Base-by-base conservation (phyloP, 1,140 invertebrate species). In the Hylaeus volcanicus region DNA sequence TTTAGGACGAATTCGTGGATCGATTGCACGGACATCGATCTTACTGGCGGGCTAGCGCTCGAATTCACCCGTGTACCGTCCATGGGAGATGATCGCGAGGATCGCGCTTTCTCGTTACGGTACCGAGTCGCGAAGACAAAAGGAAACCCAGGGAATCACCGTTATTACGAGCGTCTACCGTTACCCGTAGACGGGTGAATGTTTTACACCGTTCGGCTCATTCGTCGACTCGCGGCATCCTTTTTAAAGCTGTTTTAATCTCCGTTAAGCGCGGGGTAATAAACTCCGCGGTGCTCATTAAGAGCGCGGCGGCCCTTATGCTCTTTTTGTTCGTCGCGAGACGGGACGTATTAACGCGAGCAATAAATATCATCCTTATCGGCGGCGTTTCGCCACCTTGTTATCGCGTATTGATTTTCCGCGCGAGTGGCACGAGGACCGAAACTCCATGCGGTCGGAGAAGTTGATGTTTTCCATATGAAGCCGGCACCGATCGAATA, bases 381-480 rank as follows among this genome's bases (percentile, higher is more conserved):
- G 74, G 70, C 60, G 45, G 66, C 74, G 76, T 85, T 89, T 88
- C 83, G 66, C 71, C 85, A 84, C 83, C 83, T 87, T 86, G 83
- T 88, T 89, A 84, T 87, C 80, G 82, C 76, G 79, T 81, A 88
- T 89, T 68, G 88, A 88, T 88, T 86, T 88, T 88, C 77, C 41
- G 61, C 37, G 43, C 64, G 37, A 45, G 39, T 39, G 39, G 4
- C 8, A 55, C 55, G 56, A 45, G 45, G 58, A 37, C 56, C 45
- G 61, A 48, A 69, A 12, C 41, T 26, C 26, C 26, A 26, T 26
- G 26, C 26, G 26, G 26, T 26, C 26, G 26, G 26, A 26, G 26
- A 26, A 26, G 26, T 26, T 26, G 26, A 26, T 26, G 26, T 26
- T 26, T 26, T 26, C 26, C 26, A 26, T 26, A 26, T 26, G 26